A percentile compares a stretch with the other conserved stretches of the same genome.
Evolutionary conservation across 53 echinoderm and acorn worm species (phyloP).

Genomic region (Astropecten irregularis): DNA sequence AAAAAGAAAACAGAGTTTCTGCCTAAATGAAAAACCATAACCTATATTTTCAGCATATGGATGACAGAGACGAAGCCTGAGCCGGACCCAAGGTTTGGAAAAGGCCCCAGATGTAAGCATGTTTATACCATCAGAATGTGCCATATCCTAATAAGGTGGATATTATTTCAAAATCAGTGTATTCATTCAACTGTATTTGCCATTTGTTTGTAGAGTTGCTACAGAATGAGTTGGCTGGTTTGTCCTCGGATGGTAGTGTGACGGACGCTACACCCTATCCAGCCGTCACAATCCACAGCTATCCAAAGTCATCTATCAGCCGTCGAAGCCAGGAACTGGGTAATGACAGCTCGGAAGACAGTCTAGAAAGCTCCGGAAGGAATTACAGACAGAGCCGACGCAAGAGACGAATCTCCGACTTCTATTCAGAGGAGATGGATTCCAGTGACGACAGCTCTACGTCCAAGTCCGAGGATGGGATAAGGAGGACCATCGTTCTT

Average conservation of each 20-base stretch:
- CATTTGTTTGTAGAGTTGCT: not conserved
- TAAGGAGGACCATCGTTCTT: not conserved
- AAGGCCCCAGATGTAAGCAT: too few relatives aligned
- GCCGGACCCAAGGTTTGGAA: too few relatives aligned
- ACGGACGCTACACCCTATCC: constrained; percentile 23
- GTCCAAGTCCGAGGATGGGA: not conserved
- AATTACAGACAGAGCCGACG: not conserved
- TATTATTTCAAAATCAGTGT: too few relatives aligned
- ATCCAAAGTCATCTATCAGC: constrained; percentile 28
- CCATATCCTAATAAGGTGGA: too few relatives aligned
- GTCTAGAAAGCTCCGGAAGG: not conserved
- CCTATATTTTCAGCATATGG: too few relatives aligned
- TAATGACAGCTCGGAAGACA: constrained; percentile 48
- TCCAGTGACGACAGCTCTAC: constrained; percentile 37
- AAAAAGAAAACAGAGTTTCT: too few relatives aligned
- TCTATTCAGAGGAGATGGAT: constrained; percentile 43
- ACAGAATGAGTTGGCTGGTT: not conserved
- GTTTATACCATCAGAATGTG: too few relatives aligned
- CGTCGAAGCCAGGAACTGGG: constrained; percentile 15
- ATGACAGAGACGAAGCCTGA: too few relatives aligned
- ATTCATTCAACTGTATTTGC: too few relatives aligned
- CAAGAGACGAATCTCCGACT: constrained; percentile 27
- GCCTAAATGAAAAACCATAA: too few relatives aligned
- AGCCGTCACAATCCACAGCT: constrained; percentile 46
- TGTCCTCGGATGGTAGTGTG: constrained; percentile 27